phyloP scores from a whole-genome alignment of 2,888 invertebrate genomes.

The Diplazon laetatorius region DNA sequence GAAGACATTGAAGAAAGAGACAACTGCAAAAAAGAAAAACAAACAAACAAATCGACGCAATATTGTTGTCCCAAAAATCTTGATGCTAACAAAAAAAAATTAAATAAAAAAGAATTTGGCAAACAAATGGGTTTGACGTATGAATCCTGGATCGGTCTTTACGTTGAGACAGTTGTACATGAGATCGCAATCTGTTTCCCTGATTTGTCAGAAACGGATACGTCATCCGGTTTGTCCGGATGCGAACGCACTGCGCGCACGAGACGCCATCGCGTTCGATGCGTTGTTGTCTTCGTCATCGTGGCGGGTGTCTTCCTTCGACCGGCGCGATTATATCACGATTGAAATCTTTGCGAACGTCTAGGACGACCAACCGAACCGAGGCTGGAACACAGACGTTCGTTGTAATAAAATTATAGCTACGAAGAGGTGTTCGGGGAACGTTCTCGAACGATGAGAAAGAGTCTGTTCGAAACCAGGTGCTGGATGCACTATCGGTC shows the following conservation, averaged over 20 bases:
- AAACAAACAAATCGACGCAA: background rate
- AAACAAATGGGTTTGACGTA: conserved; percentile 13
- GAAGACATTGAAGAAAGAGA: too few species aligned
- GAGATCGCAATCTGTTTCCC: conserved; percentile 47
- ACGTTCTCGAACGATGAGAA: background rate
- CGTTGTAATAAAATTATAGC: too few species aligned
- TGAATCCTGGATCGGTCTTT: background rate
- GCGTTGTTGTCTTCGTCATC: too few species aligned
- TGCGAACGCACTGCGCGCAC: too few species aligned
- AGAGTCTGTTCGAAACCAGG: conserved; percentile 14
- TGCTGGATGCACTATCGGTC: conserved; percentile 11
- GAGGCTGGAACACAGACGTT: background rate
- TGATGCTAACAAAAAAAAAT: background rate
- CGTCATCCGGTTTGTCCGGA: conserved; percentile 27
- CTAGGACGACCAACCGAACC: background rate
- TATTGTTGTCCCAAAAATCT: conserved; percentile 1
- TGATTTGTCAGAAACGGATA: conserved; percentile 20
- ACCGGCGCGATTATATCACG: background rate
- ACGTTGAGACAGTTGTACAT: conserved; percentile 28
- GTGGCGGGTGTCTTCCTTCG: too few species aligned
- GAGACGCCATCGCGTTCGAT: too few species aligned
- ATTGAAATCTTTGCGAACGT: background rate
- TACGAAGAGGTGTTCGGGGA: background rate
- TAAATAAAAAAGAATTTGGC: background rate
- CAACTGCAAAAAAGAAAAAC: too few species aligned